Evolutionary conservation across 2,113 vertebrate genomes (phyloP).

Genomic region (Leptocoma aspasia): DNA sequence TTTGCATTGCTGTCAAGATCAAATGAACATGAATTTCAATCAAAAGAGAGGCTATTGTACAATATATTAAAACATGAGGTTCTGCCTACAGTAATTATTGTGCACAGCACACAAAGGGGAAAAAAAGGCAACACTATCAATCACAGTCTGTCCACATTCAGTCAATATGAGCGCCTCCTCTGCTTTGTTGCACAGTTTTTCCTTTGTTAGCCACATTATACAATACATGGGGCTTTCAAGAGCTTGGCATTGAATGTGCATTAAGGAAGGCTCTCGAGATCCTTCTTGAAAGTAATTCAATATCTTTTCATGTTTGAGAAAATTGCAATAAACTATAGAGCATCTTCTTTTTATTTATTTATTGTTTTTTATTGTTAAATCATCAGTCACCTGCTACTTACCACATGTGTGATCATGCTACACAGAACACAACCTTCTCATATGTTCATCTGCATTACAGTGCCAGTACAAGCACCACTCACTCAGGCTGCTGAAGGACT

Average conservation of each 20-base stretch:
- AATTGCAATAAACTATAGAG: constrained; percentile 58
- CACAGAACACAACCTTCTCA: not conserved
- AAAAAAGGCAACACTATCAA: constrained; percentile 53
- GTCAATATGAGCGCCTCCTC: constrained; percentile 30
- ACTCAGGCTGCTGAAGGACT: not conserved
- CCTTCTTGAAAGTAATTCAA: constrained; percentile 64
- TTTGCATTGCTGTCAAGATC: constrained; percentile 61
- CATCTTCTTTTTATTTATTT: constrained; percentile 38
- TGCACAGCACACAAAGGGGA: constrained; percentile 22
- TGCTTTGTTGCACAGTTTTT: constrained; percentile 28
- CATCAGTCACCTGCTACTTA: constrained; percentile 24
- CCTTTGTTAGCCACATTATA: constrained; percentile 25
- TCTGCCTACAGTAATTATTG: constrained; percentile 57
- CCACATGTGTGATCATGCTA: not conserved
- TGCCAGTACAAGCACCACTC: not conserved
- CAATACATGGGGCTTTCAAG: constrained; percentile 12
- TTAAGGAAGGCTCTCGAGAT: constrained; percentile 45
- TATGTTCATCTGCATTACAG: not conserved
- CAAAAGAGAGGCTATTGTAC: constrained; percentile 53
- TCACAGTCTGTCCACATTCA: constrained; percentile 1
- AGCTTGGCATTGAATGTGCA: constrained; percentile 18
- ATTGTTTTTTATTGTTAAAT: constrained; percentile 1
- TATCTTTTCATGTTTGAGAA: constrained; percentile 60
- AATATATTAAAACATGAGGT: constrained; percentile 67
- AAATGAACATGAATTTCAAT: constrained; percentile 70